Percentiles rank a stretch among this genome's conserved stretches.
Conservation (phyloP, 2,888 invertebrate genomes). For the Hermaeophaga mercurialis region DNA sequence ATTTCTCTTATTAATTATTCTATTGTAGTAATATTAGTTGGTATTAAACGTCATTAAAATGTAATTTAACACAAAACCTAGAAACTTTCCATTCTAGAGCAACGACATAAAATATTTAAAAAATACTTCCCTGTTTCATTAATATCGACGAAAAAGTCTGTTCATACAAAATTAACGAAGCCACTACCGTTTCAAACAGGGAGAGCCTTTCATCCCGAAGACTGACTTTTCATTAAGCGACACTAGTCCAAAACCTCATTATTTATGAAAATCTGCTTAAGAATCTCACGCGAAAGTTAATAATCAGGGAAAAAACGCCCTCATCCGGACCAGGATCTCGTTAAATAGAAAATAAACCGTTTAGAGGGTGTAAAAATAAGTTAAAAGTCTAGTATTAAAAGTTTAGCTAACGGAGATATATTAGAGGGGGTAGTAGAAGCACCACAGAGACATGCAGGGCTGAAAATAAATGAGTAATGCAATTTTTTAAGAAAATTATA, state of each 20-base stretch:
- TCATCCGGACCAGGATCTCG: conserved; percentile 17
- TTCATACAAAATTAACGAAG: conserved; percentile 20
- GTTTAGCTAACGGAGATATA: not conserved
- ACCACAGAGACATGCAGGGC: not conserved
- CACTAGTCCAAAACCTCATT: conserved; percentile 28
- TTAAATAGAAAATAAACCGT: conserved; percentile 31
- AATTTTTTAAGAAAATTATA: too few relatives aligned
- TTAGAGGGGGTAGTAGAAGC: not conserved
- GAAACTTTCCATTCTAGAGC: not conserved
- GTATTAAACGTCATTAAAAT: not conserved
- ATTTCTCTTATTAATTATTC: not conserved
- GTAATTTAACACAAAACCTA: not conserved
- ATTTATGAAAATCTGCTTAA: conserved; percentile 29
- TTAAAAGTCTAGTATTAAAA: conserved; percentile 16
- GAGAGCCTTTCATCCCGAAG: not conserved
- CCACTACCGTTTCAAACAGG: conserved; percentile 10
- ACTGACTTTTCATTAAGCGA: conserved; percentile 27
- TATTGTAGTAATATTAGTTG: not conserved
- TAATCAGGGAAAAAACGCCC: conserved; percentile 24
- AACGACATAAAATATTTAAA: conserved; percentile 1
- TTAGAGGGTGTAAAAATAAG: conserved; percentile 13
- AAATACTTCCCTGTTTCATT: conserved; percentile 1
- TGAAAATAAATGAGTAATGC: conserved; percentile 2
- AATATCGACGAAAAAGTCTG: conserved; percentile 2
- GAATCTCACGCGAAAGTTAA: conserved; percentile 27